Conservation (phyloP, 2,113 vertebrate genomes). For the Sinocyclocheilus anophthalmus region DNA sequence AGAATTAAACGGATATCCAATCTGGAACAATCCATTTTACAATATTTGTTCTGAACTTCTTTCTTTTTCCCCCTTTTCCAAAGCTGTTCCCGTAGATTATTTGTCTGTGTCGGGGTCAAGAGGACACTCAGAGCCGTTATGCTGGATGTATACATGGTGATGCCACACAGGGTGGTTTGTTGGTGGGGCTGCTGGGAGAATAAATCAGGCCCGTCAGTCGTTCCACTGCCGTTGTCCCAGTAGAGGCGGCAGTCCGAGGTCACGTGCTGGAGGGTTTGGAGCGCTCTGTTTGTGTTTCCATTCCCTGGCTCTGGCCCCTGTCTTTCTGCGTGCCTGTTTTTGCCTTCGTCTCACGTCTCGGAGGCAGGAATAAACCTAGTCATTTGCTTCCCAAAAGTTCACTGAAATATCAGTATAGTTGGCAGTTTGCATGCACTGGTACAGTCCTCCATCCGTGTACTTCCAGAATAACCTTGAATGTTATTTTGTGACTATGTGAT, state of each 20-base stretch:
- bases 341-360: slow-evolving; percentile 21
- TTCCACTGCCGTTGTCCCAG: slow-evolving; percentile 7
- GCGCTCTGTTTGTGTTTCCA: slow-evolving; percentile 41
- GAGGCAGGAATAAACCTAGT: not conserved
- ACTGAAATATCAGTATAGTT: not conserved
- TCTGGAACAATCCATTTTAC: not conserved
- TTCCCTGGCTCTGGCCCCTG: slow-evolving; percentile 3
- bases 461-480: not conserved
- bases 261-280: not conserved
- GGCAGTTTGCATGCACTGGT: not conserved
- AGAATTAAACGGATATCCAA: not conserved
- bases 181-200: slow-evolving; percentile 21
- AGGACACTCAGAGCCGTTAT: not conserved
- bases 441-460: not conserved
- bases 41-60: not conserved
- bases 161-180: slow-evolving; percentile 21
- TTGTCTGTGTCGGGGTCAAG: not conserved
- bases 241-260: slow-evolving; percentile 21
- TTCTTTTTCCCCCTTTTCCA: not conserved
- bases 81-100: not conserved
- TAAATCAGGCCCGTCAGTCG: slow-evolving; percentile 2
- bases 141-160: slow-evolving; percentile 19
- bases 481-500: not conserved
- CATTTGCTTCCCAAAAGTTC: slow-evolving; percentile 35
- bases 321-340: slow-evolving; percentile 14